phyloP scores from a whole-genome alignment of 2,888 invertebrate species.

The Pterobdella sp. region DNA sequence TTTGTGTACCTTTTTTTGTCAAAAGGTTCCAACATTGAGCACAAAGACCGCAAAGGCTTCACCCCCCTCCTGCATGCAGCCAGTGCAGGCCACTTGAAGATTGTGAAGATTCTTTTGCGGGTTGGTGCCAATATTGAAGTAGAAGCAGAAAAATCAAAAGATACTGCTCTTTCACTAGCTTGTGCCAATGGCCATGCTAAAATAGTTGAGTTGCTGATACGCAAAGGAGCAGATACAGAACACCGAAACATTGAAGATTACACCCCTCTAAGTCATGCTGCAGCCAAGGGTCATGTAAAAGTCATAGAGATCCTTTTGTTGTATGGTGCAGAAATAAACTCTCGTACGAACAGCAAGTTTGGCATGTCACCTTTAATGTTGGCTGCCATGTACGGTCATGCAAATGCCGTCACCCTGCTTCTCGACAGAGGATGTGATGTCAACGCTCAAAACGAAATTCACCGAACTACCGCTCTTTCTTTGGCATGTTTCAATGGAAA shows the following conservation, averaged over 20 bases:
- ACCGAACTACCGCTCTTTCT: conserved; percentile 93
- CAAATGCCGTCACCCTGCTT: conserved; percentile 83
- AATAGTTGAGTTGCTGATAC: conserved; percentile 81
- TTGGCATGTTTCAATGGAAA: conserved; percentile 98
- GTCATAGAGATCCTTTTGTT: conserved; percentile 86
- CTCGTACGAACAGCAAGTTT: conserved; percentile 75
- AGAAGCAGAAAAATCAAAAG: conserved; percentile 96
- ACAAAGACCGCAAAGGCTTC: conserved; percentile 93
- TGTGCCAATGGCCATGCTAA: conserved; percentile 95
- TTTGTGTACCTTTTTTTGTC: conserved; percentile 81
- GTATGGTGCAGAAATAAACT: conserved; percentile 96
- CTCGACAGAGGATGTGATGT: conserved; percentile 97
- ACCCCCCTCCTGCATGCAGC: conserved; percentile 93
- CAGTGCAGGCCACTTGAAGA: conserved; percentile 81
- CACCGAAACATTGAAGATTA: conserved; percentile 99
- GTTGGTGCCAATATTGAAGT: conserved; percentile 95
- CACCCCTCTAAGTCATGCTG: conserved; percentile 94
- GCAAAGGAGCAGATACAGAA: conserved; percentile 79
- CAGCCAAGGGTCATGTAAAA: conserved; percentile 96
- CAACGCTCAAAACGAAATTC: conserved; percentile 96
- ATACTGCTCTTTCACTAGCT: conserved; percentile 90
- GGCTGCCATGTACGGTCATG: conserved; percentile 97
- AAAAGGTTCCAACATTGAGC: conserved; percentile 91
- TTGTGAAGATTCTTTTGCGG: conserved; percentile 84
- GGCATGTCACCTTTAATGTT: conserved; percentile 98